Evolutionary conservation across 2,797 vertebrate genomes (phyloP).

Genomic region (Lutjanus argentimaculatus): DNA sequence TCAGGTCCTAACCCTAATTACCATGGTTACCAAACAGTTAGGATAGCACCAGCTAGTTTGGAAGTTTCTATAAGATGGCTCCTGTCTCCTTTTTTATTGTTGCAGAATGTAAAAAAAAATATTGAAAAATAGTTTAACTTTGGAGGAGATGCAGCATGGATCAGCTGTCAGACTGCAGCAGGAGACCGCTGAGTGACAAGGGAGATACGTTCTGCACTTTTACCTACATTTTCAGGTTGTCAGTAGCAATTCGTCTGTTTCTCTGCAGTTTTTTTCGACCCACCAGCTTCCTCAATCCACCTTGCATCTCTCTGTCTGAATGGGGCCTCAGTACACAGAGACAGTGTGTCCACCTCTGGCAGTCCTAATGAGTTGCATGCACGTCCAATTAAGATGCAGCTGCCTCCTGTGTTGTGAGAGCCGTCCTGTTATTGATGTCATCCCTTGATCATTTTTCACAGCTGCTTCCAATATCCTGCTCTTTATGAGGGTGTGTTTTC

Average conservation of each 20-base stretch:
- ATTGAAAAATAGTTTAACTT: neutral
- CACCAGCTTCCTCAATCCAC: slow-evolving; percentile 5
- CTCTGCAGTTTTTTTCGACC: slow-evolving; percentile 11
- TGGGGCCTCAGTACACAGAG: slow-evolving; percentile 20
- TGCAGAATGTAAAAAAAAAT: neutral
- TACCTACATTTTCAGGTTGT: neutral
- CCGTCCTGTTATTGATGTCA: slow-evolving; percentile 80
- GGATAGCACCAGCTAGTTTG: too few relatives aligned
- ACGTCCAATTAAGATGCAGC: slow-evolving; percentile 81
- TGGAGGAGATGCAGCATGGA: neutral
- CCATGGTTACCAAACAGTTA: too few relatives aligned
- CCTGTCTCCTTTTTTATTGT: neutral
- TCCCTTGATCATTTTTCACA: slow-evolving; percentile 83
- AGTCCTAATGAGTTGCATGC: slow-evolving; percentile 71
- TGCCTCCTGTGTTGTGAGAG: slow-evolving; percentile 70
- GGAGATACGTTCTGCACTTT: neutral
- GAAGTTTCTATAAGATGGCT: too few relatives aligned
- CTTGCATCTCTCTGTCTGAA: slow-evolving; percentile 37
- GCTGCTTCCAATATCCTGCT: slow-evolving; percentile 82
- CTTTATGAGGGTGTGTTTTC: slow-evolving; percentile 80
- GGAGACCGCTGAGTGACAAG: neutral
- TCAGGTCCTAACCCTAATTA: too few relatives aligned
- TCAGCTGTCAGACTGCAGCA: slow-evolving; percentile 1
- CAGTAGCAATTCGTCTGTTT: slow-evolving; percentile 3
- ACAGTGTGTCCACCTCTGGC: slow-evolving; percentile 53